A percentile compares a stretch with the other conserved stretches of the same genome.
These are phyloP conservation scores for Muscidifurax raptorellus DNA, from an alignment of 1,140 invertebrate species.

Conservation along the genomic window DNA sequence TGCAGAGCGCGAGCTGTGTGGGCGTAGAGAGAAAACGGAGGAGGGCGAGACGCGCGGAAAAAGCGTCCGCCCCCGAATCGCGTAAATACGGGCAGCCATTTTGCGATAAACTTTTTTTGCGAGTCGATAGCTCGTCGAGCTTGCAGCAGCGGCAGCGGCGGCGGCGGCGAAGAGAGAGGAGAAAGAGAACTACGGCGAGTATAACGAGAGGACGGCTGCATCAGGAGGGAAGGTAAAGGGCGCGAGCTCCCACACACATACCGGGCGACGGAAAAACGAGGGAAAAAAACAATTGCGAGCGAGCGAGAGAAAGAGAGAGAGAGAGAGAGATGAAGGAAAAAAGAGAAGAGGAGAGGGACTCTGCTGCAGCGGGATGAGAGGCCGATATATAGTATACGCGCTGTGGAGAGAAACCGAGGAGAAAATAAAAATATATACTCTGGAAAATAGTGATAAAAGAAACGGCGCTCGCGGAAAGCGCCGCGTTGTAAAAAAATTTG, in stretches of 20 bases:
- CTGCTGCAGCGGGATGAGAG: neutral
- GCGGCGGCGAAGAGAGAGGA: slow-evolving; percentile 1
- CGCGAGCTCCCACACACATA: no score
- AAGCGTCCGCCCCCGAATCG: slow-evolving; percentile 72
- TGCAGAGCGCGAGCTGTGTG: neutral
- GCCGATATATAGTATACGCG: neutral
- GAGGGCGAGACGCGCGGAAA: slow-evolving; percentile 64
- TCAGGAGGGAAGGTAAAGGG: neutral
- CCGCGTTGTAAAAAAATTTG: slow-evolving; percentile 25
- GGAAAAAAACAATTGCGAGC: slow-evolving; percentile 6
- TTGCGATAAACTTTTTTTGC: slow-evolving; percentile 74
- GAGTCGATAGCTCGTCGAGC: slow-evolving; percentile 23
- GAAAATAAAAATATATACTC: slow-evolving; percentile 13
- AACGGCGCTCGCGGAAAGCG: neutral
- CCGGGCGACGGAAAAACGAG: slow-evolving; percentile 3
- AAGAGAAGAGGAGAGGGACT: neutral
- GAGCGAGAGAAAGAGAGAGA: neutral
- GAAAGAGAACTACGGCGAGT: slow-evolving; percentile 19
- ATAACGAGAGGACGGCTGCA: slow-evolving; percentile 40
- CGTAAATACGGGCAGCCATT: slow-evolving; percentile 76
- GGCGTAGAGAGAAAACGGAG: slow-evolving; percentile 21
- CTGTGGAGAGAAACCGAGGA: neutral
- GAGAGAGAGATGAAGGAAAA: neutral
- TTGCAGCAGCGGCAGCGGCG: neutral
- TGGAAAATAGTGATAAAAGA: slow-evolving; percentile 6